These are phyloP conservation scores for Squalus acanthias DNA, from an alignment of 2,797 vertebrate species.

Conservation along the genomic window DNA sequence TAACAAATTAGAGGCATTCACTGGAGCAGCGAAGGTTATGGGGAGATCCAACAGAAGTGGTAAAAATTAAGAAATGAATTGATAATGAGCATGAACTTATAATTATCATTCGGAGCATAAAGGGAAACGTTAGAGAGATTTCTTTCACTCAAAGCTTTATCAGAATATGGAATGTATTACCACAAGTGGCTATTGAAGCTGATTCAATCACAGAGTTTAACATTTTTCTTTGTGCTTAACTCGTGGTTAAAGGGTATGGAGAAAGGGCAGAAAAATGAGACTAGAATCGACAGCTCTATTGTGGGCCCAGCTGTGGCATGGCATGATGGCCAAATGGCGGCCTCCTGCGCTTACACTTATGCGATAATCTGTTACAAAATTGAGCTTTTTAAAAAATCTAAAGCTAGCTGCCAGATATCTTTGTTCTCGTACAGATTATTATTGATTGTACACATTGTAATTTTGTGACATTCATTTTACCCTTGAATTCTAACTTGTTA, in stretches of 20 bases:
- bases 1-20: neutral
- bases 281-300: neutral
- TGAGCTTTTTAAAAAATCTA: neutral
- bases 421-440: neutral
- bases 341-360: neutral
- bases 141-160: neutral
- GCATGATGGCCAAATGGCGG: neutral
- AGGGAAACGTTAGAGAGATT: neutral
- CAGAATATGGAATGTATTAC: neutral
- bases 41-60: neutral
- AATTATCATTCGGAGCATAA: neutral
- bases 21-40: neutral
- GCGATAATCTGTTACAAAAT: neutral
- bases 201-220: neutral
- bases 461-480: neutral
- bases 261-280: neutral
- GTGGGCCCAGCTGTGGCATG: neutral
- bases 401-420: neutral
- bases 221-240: neutral
- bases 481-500: neutral
- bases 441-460: neutral
- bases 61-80: neutral
- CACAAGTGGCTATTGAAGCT: neutral
- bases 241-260: neutral
- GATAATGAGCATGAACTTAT: neutral